Base-by-base conservation (phyloP, 2,797 vertebrate species). In the Paramormyrops hopkinsi region DNA sequence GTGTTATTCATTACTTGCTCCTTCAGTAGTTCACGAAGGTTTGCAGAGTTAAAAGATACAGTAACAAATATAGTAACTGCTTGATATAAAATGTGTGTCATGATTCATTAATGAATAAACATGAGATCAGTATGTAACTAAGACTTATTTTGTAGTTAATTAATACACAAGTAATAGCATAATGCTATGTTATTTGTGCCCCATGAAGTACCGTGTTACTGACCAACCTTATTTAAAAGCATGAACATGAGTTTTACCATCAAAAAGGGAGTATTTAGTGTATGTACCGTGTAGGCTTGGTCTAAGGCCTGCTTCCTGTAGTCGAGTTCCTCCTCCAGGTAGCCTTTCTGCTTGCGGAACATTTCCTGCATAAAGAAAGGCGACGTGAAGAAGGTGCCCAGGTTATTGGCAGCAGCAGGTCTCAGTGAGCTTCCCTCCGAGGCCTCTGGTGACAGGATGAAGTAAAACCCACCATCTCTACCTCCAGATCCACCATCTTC, bases 331-430 rank as follows among this genome's bases (percentile, higher is more conserved):
- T 99, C 98, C 89, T 99, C 99, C 91, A 99, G 94, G 93, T 99
- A 99, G 46, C 98, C 98, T 95, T 99, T 99, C 94, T 99, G 98
- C 95, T 99, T 99, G 93, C 98, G 98, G 95, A 99, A 99, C 91
- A 99, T 98, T 87, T 99, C 98, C 98, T 99, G 91, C 1, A 88
- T 5, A 89, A 59, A 17, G 17, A 87, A 22, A 9, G 19, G 8
- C 25, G 22, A 8, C 53, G 2, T 33, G 25, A 86, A 50, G 50
- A 53, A 53, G 25, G 1, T 22, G 41, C 2, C 51, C 12, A 53
- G 50, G 46, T 51, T 48, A n/a, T 6, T 22, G 41, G 2, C 17
- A 22, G 79, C 79, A 85, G 50, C 82, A 25, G 59, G 22, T 65
- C 59, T 25, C n/a, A 3, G 59, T 62, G 59, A 62, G 59, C 25